Base-by-base conservation (phyloP, 2,888 invertebrate genomes). In the Caenorhabditis sp. region DNA sequence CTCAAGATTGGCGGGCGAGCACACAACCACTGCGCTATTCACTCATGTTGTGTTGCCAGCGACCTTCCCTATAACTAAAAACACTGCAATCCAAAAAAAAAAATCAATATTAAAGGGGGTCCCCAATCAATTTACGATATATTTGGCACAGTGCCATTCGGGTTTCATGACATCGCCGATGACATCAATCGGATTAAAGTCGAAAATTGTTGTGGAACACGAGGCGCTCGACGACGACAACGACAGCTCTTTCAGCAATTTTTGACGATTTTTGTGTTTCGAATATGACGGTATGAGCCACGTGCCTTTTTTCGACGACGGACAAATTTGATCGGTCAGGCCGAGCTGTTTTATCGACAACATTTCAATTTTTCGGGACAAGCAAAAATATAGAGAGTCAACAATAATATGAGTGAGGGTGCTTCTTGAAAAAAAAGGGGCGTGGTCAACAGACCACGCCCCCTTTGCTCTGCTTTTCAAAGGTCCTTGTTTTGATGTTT, bases 61-160 rank as follows among this genome's bases (percentile, higher is more conserved):
- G n/a, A n/a, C n/a, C n/a, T n/a, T n/a, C n/a, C n/a, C n/a, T n/a
- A n/a, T n/a, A n/a, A n/a, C n/a, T n/a, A n/a, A n/a, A n/a, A n/a
- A n/a, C n/a, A n/a, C n/a, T 23, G 19, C 10, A 14, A 19, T 12
- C 5, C 3, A 27, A 17, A 24, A 26, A 12, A 60, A 60, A 49
- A 60, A 26, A 50, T 24, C 6, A n/a, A 27, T 31, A 31, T 31
- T 31, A 6, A 31, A 31, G 31, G 31, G 31, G 31, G 31, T 31
- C 14, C 50, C 65, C 49, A 36, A 31, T n/a, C 21, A 31, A 66
- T 66, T 74, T 74, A 81, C 81, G 69, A 80, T 81, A 67, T 81
- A 81, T 77, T 81, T 81, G 79, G 81, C 81, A 58, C 68, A 81
- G 58, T 81, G 81, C 81, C 81, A 81, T 60, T 57, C 78, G 54